Evolutionary conservation across 1,140 invertebrate genomes (phyloP), one percentile per base, ranked within the genome.

Genomic region (Brachionus angularis): DNA sequence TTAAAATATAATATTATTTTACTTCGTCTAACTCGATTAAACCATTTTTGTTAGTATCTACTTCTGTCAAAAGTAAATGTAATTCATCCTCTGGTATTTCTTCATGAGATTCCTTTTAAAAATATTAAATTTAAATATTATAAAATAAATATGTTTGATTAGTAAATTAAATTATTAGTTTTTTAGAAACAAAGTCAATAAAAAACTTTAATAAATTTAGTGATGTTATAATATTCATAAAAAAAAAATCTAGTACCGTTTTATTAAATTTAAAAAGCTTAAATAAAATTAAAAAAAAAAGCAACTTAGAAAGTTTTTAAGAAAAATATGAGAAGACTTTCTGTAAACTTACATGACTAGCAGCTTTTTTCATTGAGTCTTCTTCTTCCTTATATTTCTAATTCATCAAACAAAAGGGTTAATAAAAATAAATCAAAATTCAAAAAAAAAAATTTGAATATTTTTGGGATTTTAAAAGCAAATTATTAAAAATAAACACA

Each of bases 1-100:
- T 27, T 27, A 18, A 31, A 21, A 5, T 18, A 5, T 0, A 21
- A 47, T 16, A 16, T 10, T 27, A 50, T 27, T 10, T 67, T 50
- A 67, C 62, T 50, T 67, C 62, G 36, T 67, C 62, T 46, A 67
- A 50, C 36, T 67, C 62, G 47, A 67, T 67, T 39, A 67, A 42
- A 27, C 62, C 62, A 34, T 67, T 67, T 50, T 67, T 67, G 44
- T 67, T 67, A 31, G 62, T 67, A 21, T 67, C 62, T 8, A 67
- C 62, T 50, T 67, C 62, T 16, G 62, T 67, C 14, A 67, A 25
- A 14, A 67, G 25, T 50, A 67, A 67, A 50, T 67, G 62, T 50
- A 67, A 34, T 50, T 67, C 62, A 18, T 67, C 62, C 5, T 67
- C 62, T 12, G 62, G 62, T 21, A 67, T 67, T 67, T 67, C 29